A percentile compares a stretch with the other conserved stretches of the same genome.
These are phyloP conservation scores for Misgurnus mizolepis DNA, from an alignment of 2,113 vertebrate species.

Conservation along the genomic window DNA sequence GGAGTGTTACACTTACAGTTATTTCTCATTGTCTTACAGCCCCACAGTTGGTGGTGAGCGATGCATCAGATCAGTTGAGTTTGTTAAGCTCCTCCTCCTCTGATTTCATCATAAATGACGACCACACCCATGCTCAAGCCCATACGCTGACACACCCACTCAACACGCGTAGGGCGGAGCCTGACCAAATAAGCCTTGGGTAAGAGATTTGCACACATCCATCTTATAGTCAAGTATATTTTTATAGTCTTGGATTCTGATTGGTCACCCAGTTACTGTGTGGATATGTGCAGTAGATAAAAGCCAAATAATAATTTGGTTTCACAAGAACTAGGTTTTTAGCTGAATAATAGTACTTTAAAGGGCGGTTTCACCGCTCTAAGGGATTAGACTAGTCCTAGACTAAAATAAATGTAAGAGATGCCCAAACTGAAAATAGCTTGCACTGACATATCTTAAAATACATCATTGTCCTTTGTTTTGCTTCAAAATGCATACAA, in stretches of 20 bases:
- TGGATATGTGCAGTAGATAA: no score
- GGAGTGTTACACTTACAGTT: neutral
- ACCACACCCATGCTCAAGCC: slow-evolving; percentile 38
- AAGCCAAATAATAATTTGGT: no score
- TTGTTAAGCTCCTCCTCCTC: slow-evolving; percentile 51
- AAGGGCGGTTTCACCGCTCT: no score
- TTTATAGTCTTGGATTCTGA: neutral
- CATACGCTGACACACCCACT: slow-evolving; percentile 28
- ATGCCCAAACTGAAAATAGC: no score
- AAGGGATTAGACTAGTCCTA: no score
- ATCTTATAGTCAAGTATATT: neutral
- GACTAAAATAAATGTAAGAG: no score
- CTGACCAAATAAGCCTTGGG: slow-evolving; percentile 94
- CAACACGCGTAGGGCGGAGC: slow-evolving; percentile 68
- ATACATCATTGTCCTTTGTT: no score
- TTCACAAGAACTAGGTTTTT: no score
- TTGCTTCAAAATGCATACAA: no score
- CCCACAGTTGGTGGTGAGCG: slow-evolving; percentile 7
- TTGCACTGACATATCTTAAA: no score
- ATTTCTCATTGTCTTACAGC: neutral
- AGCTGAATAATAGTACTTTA: no score
- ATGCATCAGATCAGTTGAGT: slow-evolving; percentile 45
- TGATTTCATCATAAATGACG: slow-evolving; percentile 45
- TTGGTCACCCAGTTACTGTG: no score
- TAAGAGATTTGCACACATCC: slow-evolving; percentile 63